Evolutionary conservation across 1,140 invertebrate genomes (phyloP).

Genomic region (Zophobas atratus): DNA sequence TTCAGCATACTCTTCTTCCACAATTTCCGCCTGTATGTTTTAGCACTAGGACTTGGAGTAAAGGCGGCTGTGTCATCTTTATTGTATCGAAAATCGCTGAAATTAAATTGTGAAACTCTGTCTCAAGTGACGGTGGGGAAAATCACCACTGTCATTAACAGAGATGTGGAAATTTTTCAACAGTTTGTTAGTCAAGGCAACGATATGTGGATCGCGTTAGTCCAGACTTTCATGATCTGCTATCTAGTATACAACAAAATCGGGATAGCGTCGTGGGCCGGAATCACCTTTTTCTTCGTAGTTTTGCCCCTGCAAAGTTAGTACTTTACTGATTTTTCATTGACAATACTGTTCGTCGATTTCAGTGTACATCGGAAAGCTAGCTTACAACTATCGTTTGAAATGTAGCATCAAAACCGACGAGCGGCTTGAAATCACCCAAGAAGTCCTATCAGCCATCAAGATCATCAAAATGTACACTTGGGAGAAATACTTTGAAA

Average conservation of each 20-base stretch:
- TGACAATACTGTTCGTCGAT: not conserved
- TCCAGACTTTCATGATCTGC: constrained; percentile 82
- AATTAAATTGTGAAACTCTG: constrained; percentile 80
- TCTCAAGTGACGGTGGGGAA: constrained; percentile 87
- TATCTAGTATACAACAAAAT: constrained; percentile 85
- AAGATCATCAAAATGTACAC: constrained; percentile 62
- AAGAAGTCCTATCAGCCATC: constrained; percentile 59
- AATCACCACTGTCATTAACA: constrained; percentile 93
- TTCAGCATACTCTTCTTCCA: constrained; percentile 71
- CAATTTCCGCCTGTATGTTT: constrained; percentile 81
- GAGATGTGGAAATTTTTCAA: constrained; percentile 86
- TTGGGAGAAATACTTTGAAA: constrained; percentile 58
- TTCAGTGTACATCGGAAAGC: constrained; percentile 49
- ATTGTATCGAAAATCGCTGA: constrained; percentile 86
- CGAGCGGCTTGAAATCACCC: constrained; percentile 56
- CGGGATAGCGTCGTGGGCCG: constrained; percentile 81
- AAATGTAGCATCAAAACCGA: constrained; percentile 58
- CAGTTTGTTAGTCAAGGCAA: constrained; percentile 78
- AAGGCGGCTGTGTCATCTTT: constrained; percentile 84
- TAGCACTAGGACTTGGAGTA: constrained; percentile 86
- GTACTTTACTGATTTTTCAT: constrained; percentile 50
- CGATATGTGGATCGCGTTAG: constrained; percentile 86
- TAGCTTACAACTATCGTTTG: constrained; percentile 25
- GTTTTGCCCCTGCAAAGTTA: constrained; percentile 81
- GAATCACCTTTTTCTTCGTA: constrained; percentile 77